Evolutionary conservation across 2,888 invertebrate species (phyloP), one percentile per base, ranked within the genome.

Genomic region (Atrina japonica): DNA sequence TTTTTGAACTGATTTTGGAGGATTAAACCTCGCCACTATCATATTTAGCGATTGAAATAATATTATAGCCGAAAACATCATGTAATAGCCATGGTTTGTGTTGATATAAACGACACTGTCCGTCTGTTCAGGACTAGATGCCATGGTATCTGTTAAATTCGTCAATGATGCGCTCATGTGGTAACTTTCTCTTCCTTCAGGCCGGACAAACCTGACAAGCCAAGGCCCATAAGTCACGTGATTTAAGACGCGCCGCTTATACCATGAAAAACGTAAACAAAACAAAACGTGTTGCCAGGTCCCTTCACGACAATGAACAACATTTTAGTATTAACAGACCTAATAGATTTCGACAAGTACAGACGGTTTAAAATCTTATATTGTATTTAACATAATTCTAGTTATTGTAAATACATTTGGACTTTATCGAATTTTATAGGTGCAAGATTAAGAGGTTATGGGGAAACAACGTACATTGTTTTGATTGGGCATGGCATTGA

Each of bases 31-130:
- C 21, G 27, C 18, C 5, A 86, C 76, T 2, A 82, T 49, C 50
- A 73, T 59, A 69, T 86, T 86, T n/a, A 86, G 56, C 6, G 81
- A 23, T 52, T 81, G 78, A 69, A 86, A 88, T 27, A 81, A 78
- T 16, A 84, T 7, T 9, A 86, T 79, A 11, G 82, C 75, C 16
- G 68, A 60, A 30, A 83, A 59, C 50, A 84, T 81, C 60, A 83
- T 77, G 41, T 70, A 80, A 64, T 80, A 79, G n/a, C 86, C 86
- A 74, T 83, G 74, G 35, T 66, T 74, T 16, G 71, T 58, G 6
- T 84, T 78, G 7, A 71, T 47, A 43, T 30, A 21, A 2, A 41
- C 30, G 9, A 14, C 35, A 9, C 14, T 55, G 11, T 41, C 59
- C 16, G n/a, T 27, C 25, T n/a, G 23, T 2, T 56, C 45, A 7